Percentiles rank a stretch among this genome's conserved stretches.
These are phyloP conservation scores for Drosophila seguyi DNA, from an alignment of 1,140 invertebrate genomes.

Conservation along the genomic window DNA sequence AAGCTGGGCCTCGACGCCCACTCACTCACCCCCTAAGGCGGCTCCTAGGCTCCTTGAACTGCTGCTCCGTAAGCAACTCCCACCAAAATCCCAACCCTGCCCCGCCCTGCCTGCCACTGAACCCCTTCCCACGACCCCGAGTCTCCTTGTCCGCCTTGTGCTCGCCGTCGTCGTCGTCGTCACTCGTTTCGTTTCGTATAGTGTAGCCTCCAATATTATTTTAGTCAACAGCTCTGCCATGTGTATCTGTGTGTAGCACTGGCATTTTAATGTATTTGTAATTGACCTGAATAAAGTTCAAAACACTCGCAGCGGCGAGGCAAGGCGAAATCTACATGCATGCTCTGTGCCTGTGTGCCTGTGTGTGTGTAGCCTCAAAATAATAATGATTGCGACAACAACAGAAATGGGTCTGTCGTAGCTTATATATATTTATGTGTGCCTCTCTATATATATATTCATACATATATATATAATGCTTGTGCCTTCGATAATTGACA, in stretches of 20 bases:
- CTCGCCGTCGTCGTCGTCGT: conserved; percentile 39
- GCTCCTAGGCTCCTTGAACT: conserved; percentile 58
- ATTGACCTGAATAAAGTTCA: conserved; percentile 85
- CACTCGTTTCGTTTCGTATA: conserved; percentile 28
- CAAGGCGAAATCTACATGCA: conserved; percentile 83
- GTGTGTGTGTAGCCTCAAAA: conserved; percentile 75
- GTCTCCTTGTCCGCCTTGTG: conserved; percentile 40
- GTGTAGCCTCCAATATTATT: conserved; percentile 81
- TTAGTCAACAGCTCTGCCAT: conserved; percentile 71
- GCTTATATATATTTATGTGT: conserved; percentile 25
- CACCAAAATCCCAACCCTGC: conserved; percentile 18
- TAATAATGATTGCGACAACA: conserved; percentile 82
- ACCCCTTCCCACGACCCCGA: conserved; percentile 14
- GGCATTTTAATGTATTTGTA: conserved; percentile 85
- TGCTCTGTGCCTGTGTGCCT: conserved; percentile 26
- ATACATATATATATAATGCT: conserved; percentile 36
- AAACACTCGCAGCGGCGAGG: conserved; percentile 72
- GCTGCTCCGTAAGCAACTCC: conserved; percentile 20
- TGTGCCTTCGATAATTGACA: conserved; percentile 76
- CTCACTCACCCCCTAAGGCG: conserved; percentile 15
- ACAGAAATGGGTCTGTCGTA: conserved; percentile 41
- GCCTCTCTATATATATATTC: conserved; percentile 2
- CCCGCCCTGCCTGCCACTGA: not conserved
- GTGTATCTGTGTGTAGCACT: conserved; percentile 62
- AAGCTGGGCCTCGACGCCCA: conserved; percentile 46